Evolutionary conservation across 2,113 vertebrate species (phyloP), one percentile per base, ranked within the genome.

Genomic region (Grammatotria lemairii): DNA sequence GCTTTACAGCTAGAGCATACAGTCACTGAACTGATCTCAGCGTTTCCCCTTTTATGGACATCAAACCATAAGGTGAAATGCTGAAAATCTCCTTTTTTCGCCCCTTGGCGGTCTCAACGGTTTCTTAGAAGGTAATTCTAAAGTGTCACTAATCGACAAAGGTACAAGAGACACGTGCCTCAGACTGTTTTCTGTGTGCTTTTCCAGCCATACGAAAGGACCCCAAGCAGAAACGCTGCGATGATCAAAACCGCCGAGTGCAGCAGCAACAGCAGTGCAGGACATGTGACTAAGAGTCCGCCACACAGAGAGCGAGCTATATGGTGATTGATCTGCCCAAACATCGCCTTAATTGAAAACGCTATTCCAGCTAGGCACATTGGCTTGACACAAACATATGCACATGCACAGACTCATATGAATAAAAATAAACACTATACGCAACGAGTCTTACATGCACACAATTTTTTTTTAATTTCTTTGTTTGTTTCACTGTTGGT

Each of bases 311-410:
- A 94, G 92, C 57, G 63, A 93, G 88, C 90, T 83, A 23, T 78
- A 90, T 93, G 80, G 53, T 95, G 93, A 96, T 88, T 95, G 94
- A 96, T 94, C 93, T 93, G 92, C 85, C 80, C 85, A 87, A 83
- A 87, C 91, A 91, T 94, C 10, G 88, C 51, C 68, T 82, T 94
- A 93, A 95, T 94, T 94, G 89, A 95, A 93, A 80, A 91, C 73
- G 85, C 85, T 65, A 57, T 83, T 79, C 31, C 81, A 92, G 87
- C 51, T 51, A 82, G 51, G 80, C 88, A 88, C 73, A 83, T 87
- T 86, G 82, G 80, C 82, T 60, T 19, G 49, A 90, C 82, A 73
- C 70, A 82, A 42, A 81, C 83, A 42, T 14, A 65, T 8, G 10
- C 28, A 33, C 60, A 70, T 51, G 31, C 55, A 40, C 42, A 9